Evolutionary conservation across 2,888 invertebrate genomes (phyloP), one percentile per base, ranked within the genome.

Genomic region (Coenonympha arcania): DNA sequence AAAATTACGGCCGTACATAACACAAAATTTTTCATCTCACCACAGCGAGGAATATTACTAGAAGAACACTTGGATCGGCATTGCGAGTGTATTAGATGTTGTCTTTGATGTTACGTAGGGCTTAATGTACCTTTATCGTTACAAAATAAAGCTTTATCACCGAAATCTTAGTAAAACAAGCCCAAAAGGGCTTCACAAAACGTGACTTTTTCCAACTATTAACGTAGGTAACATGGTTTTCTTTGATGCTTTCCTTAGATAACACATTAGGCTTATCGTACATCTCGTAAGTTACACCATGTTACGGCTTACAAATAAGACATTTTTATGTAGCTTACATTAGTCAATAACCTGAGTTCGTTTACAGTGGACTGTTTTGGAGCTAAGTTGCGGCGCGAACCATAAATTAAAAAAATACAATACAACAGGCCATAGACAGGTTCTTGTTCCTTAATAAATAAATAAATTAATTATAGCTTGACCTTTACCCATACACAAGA

Each of bases 161-260:
- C n/a, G n/a, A n/a, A n/a, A n/a, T n/a, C n/a, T n/a, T n/a, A n/a
- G n/a, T n/a, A n/a, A 19, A 28, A 40, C 22, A 22, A 42, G 22
- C 18, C 42, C 24, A 30, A 24, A 51, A 47, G 19, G 16, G 20
- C 6, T 28, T 31, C 28, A 36, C 15, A 22, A 39, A 24, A 39
- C 31, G 39, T 34, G 18, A 42, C 11, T 11, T 22, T 31, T 49
- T 34, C 44, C 39, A 31, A 28, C 45, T 43, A 39, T 46, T n/a
- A n/a, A n/a, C n/a, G n/a, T n/a, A n/a, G n/a, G 43, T 44, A 44
- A 36, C 30, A 48, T n/a, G 24, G n/a, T 41, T 20, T 28, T 41
- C 30, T 34, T 6, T 50, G 52, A 55, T 52, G 45, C 44, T 55
- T 55, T 55, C 55, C 6, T 50, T 30, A 52, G 52, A 55, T 55